A percentile compares a stretch with the other conserved stretches of the same genome.
These are phyloP conservation scores for Phoxinus dragarum DNA, from an alignment of 2,797 vertebrate species.

Conservation along the genomic window DNA sequence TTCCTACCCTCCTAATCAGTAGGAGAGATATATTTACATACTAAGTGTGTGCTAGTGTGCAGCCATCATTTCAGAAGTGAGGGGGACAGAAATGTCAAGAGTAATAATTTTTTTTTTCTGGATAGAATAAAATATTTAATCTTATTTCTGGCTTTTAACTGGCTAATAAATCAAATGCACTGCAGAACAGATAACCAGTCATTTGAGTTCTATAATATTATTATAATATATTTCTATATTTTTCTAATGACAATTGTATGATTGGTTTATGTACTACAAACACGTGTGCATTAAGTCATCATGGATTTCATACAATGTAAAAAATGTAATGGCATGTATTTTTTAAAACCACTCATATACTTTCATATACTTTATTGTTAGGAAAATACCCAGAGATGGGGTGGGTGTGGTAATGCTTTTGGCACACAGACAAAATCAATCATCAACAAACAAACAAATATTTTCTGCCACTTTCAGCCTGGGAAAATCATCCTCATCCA, in stretches of 20 bases:
- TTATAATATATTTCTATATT: not conserved
- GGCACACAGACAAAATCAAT: not conserved
- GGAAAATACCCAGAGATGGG: not conserved
- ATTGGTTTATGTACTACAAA: not conserved
- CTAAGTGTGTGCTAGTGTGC: conserved; percentile 77
- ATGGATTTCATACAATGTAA: not conserved
- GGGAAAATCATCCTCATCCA: not conserved
- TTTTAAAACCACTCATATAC: not conserved
- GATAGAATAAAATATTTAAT: not conserved
- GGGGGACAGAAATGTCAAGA: not conserved
- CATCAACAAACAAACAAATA: not conserved
- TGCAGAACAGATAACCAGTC: not conserved
- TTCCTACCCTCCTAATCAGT: conserved; percentile 70
- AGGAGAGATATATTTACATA: conserved; percentile 76
- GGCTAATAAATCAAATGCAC: not conserved
- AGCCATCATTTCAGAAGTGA: not conserved
- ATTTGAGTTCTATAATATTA: not conserved
- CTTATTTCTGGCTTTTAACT: not conserved
- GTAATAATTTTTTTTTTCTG: not conserved
- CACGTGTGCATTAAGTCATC: not conserved
- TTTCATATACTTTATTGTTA: not conserved
- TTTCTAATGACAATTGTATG: not conserved
- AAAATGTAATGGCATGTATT: not conserved
- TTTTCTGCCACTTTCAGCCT: not conserved
- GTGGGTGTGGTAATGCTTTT: not conserved